A percentile compares a stretch with the other conserved stretches of the same genome.
Evolutionary conservation across 2,113 vertebrate species (phyloP).

Genomic region (Podocnemis expansa): DNA sequence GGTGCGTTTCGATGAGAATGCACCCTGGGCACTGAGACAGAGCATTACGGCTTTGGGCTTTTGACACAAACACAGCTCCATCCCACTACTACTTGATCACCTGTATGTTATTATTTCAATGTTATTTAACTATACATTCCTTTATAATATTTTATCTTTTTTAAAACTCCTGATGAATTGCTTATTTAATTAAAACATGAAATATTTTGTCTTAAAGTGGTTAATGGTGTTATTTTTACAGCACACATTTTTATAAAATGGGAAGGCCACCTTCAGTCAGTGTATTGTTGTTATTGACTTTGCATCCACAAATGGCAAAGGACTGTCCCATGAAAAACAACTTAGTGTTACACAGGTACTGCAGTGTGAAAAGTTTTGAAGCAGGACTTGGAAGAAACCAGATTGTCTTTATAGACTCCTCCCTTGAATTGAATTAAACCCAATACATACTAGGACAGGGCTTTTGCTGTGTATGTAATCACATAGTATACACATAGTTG

Average conservation of each 20-base stretch:
- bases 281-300: rapidly evolving
- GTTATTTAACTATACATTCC: background rate
- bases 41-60: too few relatives aligned
- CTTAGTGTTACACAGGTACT: background rate
- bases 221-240: background rate
- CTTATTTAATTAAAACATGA: background rate
- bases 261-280: background rate
- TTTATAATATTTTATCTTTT: background rate
- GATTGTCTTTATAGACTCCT: background rate
- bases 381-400: background rate
- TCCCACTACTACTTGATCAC: background rate
- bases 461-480: background rate
- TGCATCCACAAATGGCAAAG: background rate
- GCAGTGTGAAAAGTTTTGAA: background rate
- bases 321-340: rapidly evolving
- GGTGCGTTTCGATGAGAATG: too few relatives aligned
- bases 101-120: background rate
- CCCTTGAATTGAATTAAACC: background rate
- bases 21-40: too few relatives aligned
- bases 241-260: background rate
- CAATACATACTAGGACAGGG: background rate
- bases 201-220: background rate
- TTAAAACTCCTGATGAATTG: background rate
- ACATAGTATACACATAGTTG: background rate
- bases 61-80: background rate